These are phyloP conservation scores for Agrotis puta DNA, from an alignment of 2,888 invertebrate species.

Conservation along the genomic window DNA sequence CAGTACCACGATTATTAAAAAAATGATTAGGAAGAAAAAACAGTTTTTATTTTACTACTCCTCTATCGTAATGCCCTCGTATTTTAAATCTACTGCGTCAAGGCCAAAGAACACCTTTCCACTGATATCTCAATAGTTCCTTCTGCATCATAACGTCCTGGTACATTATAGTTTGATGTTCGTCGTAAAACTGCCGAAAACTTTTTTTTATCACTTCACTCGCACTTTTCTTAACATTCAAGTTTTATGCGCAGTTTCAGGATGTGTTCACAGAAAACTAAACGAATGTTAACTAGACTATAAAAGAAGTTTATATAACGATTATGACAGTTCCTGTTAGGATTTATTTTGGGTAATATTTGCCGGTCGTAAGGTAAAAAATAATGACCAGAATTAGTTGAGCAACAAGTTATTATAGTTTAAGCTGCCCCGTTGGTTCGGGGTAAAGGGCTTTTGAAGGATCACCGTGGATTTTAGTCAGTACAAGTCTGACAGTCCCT, in stretches of 20 bases:
- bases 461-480: too few relatives aligned
- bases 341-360: not conserved
- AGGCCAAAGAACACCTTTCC: constrained; percentile 36
- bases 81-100: constrained; percentile 5
- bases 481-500: too few relatives aligned
- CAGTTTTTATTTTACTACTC: not conserved
- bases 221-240: constrained; percentile 60
- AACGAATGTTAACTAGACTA: constrained; percentile 49
- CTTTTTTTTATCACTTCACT: constrained; percentile 59
- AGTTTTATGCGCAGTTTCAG: constrained; percentile 61
- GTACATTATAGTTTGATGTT: constrained; percentile 64
- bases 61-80: not conserved
- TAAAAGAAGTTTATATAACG: constrained; percentile 42
- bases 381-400: not conserved
- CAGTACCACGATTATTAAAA: too few relatives aligned
- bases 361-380: not conserved
- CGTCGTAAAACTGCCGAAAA: constrained; percentile 63
- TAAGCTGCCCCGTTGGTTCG: not conserved
- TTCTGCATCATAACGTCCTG: constrained; percentile 60
- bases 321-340: constrained; percentile 10
- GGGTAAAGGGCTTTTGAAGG: too few relatives aligned
- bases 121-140: constrained; percentile 56
- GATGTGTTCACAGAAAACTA: constrained; percentile 61
- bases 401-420: constrained; percentile 1
- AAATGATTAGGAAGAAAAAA: not conserved